Conservation (phyloP, 2,888 invertebrate species). For the Onchidella celtica region DNA sequence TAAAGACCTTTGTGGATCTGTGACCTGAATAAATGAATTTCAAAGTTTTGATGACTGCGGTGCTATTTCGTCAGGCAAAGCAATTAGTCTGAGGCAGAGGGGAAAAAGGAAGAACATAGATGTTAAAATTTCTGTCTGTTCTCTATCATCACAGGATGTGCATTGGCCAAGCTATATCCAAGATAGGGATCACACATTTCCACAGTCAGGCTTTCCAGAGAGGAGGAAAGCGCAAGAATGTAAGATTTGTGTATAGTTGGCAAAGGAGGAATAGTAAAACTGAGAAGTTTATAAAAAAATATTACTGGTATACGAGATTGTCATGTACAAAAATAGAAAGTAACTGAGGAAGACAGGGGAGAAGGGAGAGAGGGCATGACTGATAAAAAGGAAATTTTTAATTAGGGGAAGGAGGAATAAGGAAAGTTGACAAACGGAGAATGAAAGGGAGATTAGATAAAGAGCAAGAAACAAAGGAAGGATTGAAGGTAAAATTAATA, state of each 20-base stretch:
- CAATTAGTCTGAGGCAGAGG: too few relatives aligned
- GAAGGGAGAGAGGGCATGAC: neutral
- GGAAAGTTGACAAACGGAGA: neutral
- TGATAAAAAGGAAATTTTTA: neutral
- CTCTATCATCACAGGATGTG: constrained; percentile 70
- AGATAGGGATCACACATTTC: constrained; percentile 76
- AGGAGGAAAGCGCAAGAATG: constrained; percentile 43
- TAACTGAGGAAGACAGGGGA: too few relatives aligned
- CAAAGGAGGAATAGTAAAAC: neutral
- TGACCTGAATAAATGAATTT: too few relatives aligned
- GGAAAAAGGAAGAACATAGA: too few relatives aligned
- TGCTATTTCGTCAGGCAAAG: too few relatives aligned
- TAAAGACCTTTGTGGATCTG: too few relatives aligned
- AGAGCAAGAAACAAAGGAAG: too few relatives aligned
- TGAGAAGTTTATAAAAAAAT: neutral
- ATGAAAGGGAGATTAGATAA: too few relatives aligned
- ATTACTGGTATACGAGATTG: neutral
- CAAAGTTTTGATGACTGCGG: too few relatives aligned
- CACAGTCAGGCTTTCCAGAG: constrained; percentile 77
- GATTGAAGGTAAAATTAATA: too few relatives aligned
- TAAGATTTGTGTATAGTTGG: neutral
- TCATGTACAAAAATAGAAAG: neutral
- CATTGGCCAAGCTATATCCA: constrained; percentile 72
- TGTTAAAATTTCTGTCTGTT: too few relatives aligned
- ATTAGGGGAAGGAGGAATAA: too few relatives aligned